Base-by-base conservation (phyloP, 2,797 vertebrate genomes). In the Arrhamphus sclerolepis region DNA sequence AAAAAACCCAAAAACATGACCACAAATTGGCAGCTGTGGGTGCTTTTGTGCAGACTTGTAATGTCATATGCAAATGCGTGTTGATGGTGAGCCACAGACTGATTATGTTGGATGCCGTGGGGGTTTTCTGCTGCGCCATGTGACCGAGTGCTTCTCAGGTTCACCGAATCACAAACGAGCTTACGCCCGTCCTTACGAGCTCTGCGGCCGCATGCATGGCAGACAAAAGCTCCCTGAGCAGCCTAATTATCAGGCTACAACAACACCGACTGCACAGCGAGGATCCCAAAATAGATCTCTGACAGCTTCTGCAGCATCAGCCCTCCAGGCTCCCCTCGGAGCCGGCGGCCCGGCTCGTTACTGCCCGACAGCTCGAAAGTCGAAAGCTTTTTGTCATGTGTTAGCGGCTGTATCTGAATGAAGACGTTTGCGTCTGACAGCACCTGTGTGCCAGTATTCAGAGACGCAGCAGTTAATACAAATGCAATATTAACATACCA, bases 341-440 rank as follows among this genome's bases (percentile, higher is more conserved):
- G 77, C 69, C 26, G 74, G 58, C 77, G 75, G 77, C 69, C 53
- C 62, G 50, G 79, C 85, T 86, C 66, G 77, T 90, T 89, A 83
- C 72, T 44, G 38, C 48, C 40, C 69, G 65, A 75, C 80, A 75
- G 62, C 46, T 78, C 42, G n/a, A n/a, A n/a, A n/a, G n/a, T 22
- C 41, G 71, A 77, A 80, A 72, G 64, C 55, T 62, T 62, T 78
- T 84, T 70, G 62, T 83, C 74, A 26, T 2, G 21, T 44, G 56
- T 68, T 74, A 70, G 77, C 65, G 62, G 14, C 34, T 16, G 13
- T 16, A 38, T 38, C 40, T 41, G 56, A 70, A 53, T 71, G 20
- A 61, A 55, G 70, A 74, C 46, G n/a, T n/a, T n/a, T n/a, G 34
- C 54, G 65, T 19, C 26, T 13, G 50, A 66, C 59, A 38, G 34